Base-by-base conservation (phyloP, 2,797 vertebrate genomes). In the Euphonia xanthogaster region DNA sequence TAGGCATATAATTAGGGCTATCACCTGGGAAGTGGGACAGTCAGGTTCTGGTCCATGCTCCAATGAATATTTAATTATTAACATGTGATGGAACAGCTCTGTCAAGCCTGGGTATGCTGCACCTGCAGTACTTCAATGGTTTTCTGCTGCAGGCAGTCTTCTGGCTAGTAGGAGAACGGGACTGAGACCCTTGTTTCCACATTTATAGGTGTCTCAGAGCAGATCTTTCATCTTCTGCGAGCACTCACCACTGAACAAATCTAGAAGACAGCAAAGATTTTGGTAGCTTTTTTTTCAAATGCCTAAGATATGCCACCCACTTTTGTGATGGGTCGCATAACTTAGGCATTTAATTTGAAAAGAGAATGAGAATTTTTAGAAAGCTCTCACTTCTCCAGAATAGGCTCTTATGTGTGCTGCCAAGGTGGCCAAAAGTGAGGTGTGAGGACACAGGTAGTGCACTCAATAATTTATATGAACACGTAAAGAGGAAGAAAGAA, bases 51-150 rank as follows among this genome's bases (percentile, higher is more conserved):
- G 94, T 97, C 93, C 92, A 94, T 93, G 94, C 92, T 94, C 76
- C 93, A 96, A 95, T 95, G 96, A 96, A 94, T 97, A 96, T 95
- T 97, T 96, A 96, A 96, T 97, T 96, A 97, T 96, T 95, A 94
- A 95, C 95, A 95, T 88, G 91, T 95, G 95, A 96, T 95, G 91
- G 82, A 96, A 91, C 91, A 94, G 92, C 79, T 86, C 90, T 95
- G 87, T 96, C 94, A 94, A 94, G 89, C 72, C 89, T 86, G 70
- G 70, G 79, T 86, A 95, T 82, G 66, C 82, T 93, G 91, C 85
- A 94, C 82, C 90, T 96, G 91, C 91, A 96, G 60, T 94, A 94
- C 87, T 88, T 88, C 91, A 68, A 35, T 72, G 82, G 68, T 68
- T 95, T 96, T 83, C 35, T 75, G 76, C 87, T 95, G 66, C 67